Base-by-base conservation (phyloP, 1,140 invertebrate genomes). In the Thrips palmi region DNA sequence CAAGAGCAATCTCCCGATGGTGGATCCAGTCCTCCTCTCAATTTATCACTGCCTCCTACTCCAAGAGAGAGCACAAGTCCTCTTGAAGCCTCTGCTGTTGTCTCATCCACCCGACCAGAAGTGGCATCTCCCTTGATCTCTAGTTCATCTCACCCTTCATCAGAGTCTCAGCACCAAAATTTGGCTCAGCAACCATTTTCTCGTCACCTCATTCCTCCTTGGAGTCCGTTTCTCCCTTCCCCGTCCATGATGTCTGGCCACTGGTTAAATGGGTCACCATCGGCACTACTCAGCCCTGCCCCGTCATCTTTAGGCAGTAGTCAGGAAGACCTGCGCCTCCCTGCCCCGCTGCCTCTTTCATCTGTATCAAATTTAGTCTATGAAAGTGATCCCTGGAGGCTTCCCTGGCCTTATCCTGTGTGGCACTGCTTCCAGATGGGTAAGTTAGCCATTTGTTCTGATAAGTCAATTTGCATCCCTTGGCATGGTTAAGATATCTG, bases 391-490 rank as follows among this genome's bases (percentile, higher is more conserved):
- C 30, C 11, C 2, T 44, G 37, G 39, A 33, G 28, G n/a, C 20
- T 32, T 17, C 43, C 45, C 1, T 45, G 45, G 47, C 46, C 46
- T 3, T 28, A 41, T 20, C 46, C 47, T 17, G 42, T 42, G 22
- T 49, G 47, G 47, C 47, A 49, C 27, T 49, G 47, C 35, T 49
- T 49, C 30, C 41, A 42, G 32, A 29, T 46, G 38, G 47, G 47
- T 49, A 18, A 42, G 5, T 7, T 19, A 8, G 7, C 31, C 10
- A 27, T 27, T 27, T n/a, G 25, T 27, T 27, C n/a, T 27, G 25
- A 10, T 27, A 10, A 10, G n/a, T 10, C 10, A 27, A 10, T 10
- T 27, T 10, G n/a, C 10, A 10, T 27, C 10, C 10, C 25, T 10
- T 27, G n/a, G 10, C 10, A 27, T 10, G 8, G n/a, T 27, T n/a